phyloP scores from a whole-genome alignment of 2,888 invertebrate genomes.

The Erebia aethiops region DNA sequence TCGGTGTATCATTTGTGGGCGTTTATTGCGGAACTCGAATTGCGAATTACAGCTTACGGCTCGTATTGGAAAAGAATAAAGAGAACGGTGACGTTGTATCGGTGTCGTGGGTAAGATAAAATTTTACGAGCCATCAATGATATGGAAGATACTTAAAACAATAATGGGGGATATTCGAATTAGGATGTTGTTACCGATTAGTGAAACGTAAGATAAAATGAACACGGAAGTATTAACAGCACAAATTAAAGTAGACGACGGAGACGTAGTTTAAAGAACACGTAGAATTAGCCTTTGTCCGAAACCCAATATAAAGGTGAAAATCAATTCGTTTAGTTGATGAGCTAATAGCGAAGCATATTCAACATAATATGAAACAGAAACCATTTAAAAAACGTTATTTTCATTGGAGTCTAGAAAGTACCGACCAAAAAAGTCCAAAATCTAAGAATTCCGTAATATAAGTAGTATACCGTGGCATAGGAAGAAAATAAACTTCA shows the following conservation, averaged over 20 bases:
- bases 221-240: neutral
- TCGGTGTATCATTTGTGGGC: slow-evolving; percentile 26
- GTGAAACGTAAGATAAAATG: neutral
- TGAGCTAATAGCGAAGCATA: no score
- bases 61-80: slow-evolving; percentile 19
- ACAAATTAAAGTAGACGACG: neutral
- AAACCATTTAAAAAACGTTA: no score
- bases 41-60: slow-evolving; percentile 29
- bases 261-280: neutral
- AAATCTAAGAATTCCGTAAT: neutral
- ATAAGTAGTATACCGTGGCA: neutral
- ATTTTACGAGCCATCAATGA: slow-evolving; percentile 11
- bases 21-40: slow-evolving; percentile 39
- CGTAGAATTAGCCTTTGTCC: neutral
- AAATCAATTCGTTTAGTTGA: no score
- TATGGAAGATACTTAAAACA: slow-evolving; percentile 7
- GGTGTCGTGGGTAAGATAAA: neutral
- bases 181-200: neutral
- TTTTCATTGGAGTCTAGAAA: no score
- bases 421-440: no score
- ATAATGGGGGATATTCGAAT: neutral
- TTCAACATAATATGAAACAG: no score
- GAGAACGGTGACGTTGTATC: slow-evolving; percentile 12
- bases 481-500: neutral
- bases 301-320: neutral